phyloP scores from a whole-genome alignment of 2,888 invertebrate species.

The Dendrolimus pini region DNA sequence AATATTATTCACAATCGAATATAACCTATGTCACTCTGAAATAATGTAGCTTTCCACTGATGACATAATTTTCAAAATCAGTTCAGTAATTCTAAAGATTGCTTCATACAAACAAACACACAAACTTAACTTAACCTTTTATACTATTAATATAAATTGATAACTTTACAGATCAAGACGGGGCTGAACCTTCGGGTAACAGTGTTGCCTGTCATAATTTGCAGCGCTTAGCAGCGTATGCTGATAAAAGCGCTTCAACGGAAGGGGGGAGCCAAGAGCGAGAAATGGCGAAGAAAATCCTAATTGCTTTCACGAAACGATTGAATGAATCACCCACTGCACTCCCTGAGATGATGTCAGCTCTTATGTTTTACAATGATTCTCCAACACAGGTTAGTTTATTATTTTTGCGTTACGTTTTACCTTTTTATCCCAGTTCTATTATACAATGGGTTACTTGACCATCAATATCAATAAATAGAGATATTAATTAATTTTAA shows the following conservation, averaged over 20 bases:
- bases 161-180: conserved; percentile 86
- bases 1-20: too few species aligned
- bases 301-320: conserved; percentile 78
- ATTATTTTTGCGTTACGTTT: neutral
- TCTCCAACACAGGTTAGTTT: conserved; percentile 83
- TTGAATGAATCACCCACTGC: conserved; percentile 81
- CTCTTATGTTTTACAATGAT: conserved; percentile 81
- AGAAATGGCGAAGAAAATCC: conserved; percentile 77
- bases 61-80: too few species aligned
- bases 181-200: conserved; percentile 95
- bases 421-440: neutral
- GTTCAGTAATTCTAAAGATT: too few species aligned
- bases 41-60: too few species aligned
- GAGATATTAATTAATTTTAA: too few species aligned
- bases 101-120: too few species aligned
- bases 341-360: conserved; percentile 86
- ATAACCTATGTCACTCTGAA: too few species aligned
- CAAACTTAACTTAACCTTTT: too few species aligned
- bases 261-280: conserved; percentile 52
- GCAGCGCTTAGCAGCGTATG: conserved; percentile 83
- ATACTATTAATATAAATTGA: too few species aligned
- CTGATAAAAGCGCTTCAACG: conserved; percentile 66
- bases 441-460: too few species aligned
- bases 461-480: too few species aligned
- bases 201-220: conserved; percentile 91